A percentile compares a stretch with the other conserved stretches of the same genome.
Conservation (phyloP, 1,140 invertebrate species). For the Ceratoteleas bidentatus region DNA sequence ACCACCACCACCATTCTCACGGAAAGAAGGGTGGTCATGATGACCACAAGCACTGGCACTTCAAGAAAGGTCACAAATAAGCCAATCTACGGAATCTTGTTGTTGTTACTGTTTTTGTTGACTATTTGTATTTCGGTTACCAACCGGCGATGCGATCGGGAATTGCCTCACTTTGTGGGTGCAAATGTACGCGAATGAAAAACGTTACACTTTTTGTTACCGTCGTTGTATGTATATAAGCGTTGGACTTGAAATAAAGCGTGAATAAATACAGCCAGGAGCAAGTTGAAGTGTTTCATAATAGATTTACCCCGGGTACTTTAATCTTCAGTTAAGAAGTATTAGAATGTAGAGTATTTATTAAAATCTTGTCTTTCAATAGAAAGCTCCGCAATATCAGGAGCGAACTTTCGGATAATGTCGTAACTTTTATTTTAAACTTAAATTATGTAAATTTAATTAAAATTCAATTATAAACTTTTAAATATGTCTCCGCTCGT, state of each 20-base stretch:
- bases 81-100: neutral
- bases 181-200: no score
- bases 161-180: no score
- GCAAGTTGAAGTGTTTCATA: slow-evolving; percentile 6
- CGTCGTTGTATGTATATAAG: no score
- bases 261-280: slow-evolving; percentile 9
- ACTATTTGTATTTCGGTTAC: neutral
- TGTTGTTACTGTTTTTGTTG: slow-evolving; percentile 27
- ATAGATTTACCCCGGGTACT: slow-evolving; percentile 1
- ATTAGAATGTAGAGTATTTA: slow-evolving; percentile 28
- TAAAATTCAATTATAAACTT: slow-evolving; percentile 57
- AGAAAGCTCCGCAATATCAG: slow-evolving; percentile 22
- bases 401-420: slow-evolving; percentile 32
- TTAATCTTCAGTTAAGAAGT: slow-evolving; percentile 16
- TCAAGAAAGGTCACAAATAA: slow-evolving; percentile 66
- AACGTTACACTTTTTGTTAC: no score
- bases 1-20: slow-evolving; percentile 84
- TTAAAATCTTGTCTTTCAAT: slow-evolving; percentile 36
- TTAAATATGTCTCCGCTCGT: slow-evolving; percentile 19
- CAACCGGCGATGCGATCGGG: no score
- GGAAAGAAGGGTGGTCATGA: slow-evolving; percentile 84
- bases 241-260: neutral
- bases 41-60: slow-evolving; percentile 72
- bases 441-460: slow-evolving; percentile 56
- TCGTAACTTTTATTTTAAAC: slow-evolving; percentile 47